Percentiles rank a stretch among this genome's conserved stretches.
phyloP scores from a whole-genome alignment of 2,113 vertebrate species.

The Cyanoramphus novaezelandiae region DNA sequence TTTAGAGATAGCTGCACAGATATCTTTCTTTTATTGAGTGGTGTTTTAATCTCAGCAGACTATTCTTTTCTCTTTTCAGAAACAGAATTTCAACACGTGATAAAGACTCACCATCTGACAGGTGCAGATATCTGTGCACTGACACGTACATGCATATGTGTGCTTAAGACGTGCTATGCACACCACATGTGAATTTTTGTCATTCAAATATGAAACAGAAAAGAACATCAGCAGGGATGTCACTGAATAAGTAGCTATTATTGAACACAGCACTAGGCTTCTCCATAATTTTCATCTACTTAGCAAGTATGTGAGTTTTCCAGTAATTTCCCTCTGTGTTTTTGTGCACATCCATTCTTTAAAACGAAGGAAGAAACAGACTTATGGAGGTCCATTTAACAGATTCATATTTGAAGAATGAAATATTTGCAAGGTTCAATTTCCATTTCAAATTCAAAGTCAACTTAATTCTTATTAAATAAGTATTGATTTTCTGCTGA shows the following conservation, averaged over 20 bases:
- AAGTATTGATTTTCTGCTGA: conserved; percentile 46
- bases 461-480: conserved; percentile 26
- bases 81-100: not conserved
- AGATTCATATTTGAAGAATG: conserved; percentile 13
- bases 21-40: not conserved
- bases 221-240: not conserved
- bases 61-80: conserved; percentile 5
- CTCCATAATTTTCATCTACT: not conserved
- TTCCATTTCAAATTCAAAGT: conserved; percentile 45
- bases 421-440: conserved; percentile 9
- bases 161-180: fast-evolving
- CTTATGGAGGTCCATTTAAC: not conserved
- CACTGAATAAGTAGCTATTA: not conserved
- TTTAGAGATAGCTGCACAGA: not conserved
- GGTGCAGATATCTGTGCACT: not conserved
- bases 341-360: not conserved
- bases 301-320: not conserved
- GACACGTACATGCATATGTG: not conserved
- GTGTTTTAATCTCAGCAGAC: conserved; percentile 25
- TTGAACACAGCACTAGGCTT: not conserved
- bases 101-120: not conserved
- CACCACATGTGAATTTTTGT: not conserved
- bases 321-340: not conserved
- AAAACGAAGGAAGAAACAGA: not conserved
- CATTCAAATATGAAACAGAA: not conserved